Evolutionary conservation across 2,888 invertebrate genomes (phyloP), one percentile per base, ranked within the genome.

Genomic region (Fragum sueziense): DNA sequence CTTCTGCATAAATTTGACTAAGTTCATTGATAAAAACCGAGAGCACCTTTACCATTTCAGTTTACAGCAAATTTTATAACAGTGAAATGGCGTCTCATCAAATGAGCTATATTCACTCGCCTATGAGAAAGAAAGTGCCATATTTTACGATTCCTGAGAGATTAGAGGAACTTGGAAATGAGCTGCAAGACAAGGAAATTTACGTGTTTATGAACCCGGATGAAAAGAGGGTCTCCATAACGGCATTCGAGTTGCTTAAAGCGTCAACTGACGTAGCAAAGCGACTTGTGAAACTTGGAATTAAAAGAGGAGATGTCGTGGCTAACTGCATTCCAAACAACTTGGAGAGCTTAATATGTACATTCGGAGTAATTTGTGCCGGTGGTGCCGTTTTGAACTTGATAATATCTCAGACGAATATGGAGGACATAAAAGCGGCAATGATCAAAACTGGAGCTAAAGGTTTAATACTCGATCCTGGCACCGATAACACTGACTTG

Each of bases 241-340:
- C 74, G 0, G 72, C 74, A 2, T 59, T 9, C 2, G 69, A 77
- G 33, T n/a, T 81, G 11, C 57, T 37, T 33, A 20, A 37, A 17
- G 70, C 41, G 47, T 54, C 71, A 1, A 51, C 22, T 0, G 14
- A 51, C 4, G 25, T 75, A 9, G 77, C 77, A 20, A 11, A 33
- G n/a, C 57, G 61, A 27, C 52, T 81, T 7, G 37, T 81, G 17
- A 34, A 47, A 47, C 62, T 71, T 7, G 80, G 80, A 27, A 67
- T 81, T n/a, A 22, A 57, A 33, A 74, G 52, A 57, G 80, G 77
- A 2, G 80, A 81, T n/a, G 51, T 81, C 22, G 76, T 77, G 20
- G 77, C 62, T 3, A 70, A 59, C 2, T 77, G 74, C 34, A 68
- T 74, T 4, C 37, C 57, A 17, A 81, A 81, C 52, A 72, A 70